Evolutionary conservation across 2,888 invertebrate species (phyloP).

Genomic region (Acanthosepion lycidas): DNA sequence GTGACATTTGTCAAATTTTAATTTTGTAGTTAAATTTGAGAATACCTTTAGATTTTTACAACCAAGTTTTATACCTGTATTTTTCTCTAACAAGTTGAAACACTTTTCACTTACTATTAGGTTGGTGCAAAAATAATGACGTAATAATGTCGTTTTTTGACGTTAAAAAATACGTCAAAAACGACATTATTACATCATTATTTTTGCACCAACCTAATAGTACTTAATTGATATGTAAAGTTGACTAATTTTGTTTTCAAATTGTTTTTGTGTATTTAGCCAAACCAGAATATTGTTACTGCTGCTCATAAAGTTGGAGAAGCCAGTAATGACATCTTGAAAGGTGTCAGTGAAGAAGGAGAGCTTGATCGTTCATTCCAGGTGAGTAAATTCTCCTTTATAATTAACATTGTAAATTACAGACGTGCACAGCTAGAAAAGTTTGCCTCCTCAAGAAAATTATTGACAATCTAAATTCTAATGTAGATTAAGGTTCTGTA

Average conservation of each 20-base stretch:
- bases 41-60: too few relatives aligned
- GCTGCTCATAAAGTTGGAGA: slow-evolving; percentile 94
- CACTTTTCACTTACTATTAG: too few relatives aligned
- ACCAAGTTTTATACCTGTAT: too few relatives aligned
- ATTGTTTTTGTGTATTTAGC: slow-evolving; percentile 77
- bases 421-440: not conserved
- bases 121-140: too few relatives aligned
- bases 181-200: too few relatives aligned
- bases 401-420: not conserved
- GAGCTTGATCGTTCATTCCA: slow-evolving; percentile 78
- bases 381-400: slow-evolving; percentile 74
- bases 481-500: not conserved
- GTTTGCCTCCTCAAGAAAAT: not conserved
- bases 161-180: too few relatives aligned
- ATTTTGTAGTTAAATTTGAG: too few relatives aligned
- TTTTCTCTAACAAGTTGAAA: too few relatives aligned
- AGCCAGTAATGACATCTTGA: slow-evolving; percentile 93
- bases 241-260: not conserved
- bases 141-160: too few relatives aligned
- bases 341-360: slow-evolving; percentile 81
- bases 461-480: not conserved
- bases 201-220: too few relatives aligned
- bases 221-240: too few relatives aligned
- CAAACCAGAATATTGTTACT: slow-evolving; percentile 92
- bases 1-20: too few relatives aligned